These are phyloP conservation scores for Macroteleia sp. DNA, from an alignment of 2,888 invertebrate species.

Conservation along the genomic window DNA sequence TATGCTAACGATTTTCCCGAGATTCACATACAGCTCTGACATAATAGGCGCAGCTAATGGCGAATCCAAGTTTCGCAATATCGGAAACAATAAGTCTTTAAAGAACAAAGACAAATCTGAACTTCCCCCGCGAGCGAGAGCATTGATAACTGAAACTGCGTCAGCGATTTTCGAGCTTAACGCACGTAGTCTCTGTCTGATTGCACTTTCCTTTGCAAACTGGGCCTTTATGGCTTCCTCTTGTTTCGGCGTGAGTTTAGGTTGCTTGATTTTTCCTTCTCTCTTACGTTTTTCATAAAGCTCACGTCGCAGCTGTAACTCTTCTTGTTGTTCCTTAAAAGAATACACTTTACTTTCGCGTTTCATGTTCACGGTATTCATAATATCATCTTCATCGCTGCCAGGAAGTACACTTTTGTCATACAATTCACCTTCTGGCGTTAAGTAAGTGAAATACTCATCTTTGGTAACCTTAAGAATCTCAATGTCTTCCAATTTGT, in stretches of 20 bases:
- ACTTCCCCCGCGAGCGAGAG: conserved; percentile 85
- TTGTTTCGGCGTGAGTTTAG: conserved; percentile 93
- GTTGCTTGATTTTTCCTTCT: conserved; percentile 91
- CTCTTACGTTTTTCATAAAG: conserved; percentile 93
- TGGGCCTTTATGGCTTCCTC: conserved; percentile 95
- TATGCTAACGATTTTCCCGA: conserved; percentile 86
- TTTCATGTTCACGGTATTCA: conserved; percentile 90
- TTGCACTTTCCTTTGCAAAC: conserved; percentile 92
- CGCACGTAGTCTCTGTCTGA: conserved; percentile 88
- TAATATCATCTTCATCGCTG: conserved; percentile 84
- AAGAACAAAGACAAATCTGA: conserved; percentile 85
- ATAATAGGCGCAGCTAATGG: conserved; percentile 91
- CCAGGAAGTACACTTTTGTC: conserved; percentile 93
- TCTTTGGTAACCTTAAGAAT: conserved; percentile 90
- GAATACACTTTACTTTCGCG: conserved; percentile 98
- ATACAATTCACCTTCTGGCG: conserved; percentile 95
- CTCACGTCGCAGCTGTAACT: conserved; percentile 95
- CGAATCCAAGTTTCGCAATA: conserved; percentile 88
- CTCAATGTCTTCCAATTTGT: conserved; percentile 87
- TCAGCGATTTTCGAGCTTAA: conserved; percentile 79
- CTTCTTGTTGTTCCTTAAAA: conserved; percentile 98
- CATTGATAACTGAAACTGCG: conserved; percentile 84
- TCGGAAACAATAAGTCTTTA: conserved; percentile 85
- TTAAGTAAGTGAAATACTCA: conserved; percentile 92
- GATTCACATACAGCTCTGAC: conserved; percentile 86